These are phyloP conservation scores for Corythornis cristatus DNA, from an alignment of 2,113 vertebrate genomes.

Conservation along the genomic window DNA sequence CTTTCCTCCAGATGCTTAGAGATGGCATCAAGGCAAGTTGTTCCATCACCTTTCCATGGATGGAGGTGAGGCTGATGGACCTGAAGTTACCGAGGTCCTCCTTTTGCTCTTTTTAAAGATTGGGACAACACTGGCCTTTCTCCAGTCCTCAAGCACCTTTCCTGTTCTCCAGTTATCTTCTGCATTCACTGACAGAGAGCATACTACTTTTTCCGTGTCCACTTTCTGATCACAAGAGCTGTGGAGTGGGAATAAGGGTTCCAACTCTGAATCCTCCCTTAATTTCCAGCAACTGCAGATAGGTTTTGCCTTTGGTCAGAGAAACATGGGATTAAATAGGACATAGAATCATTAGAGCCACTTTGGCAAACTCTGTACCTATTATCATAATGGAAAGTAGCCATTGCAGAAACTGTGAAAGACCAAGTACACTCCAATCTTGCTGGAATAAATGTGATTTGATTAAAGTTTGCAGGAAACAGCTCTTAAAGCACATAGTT, in stretches of 20 bases:
- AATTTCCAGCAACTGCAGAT: background rate
- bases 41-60: too few relatives aligned
- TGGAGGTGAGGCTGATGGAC: too few relatives aligned
- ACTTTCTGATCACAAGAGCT: background rate
- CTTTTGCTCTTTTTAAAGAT: too few relatives aligned
- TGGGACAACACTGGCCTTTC: too few relatives aligned
- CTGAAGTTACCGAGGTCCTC: too few relatives aligned
- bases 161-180: background rate
- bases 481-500: background rate
- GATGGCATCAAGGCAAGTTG: too few relatives aligned
- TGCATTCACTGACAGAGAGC: background rate
- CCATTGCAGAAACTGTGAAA: background rate
- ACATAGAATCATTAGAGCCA: background rate
- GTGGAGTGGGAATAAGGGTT: background rate
- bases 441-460: background rate
- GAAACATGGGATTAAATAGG: background rate
- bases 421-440: background rate
- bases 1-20: too few relatives aligned
- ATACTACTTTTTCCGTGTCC: background rate
- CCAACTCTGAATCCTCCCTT: background rate
- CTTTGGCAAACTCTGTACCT: fast-evolving
- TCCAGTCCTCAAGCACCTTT: too few relatives aligned
- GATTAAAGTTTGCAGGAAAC: background rate
- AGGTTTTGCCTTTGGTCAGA: background rate
- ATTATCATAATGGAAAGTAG: background rate